A percentile compares a stretch with the other conserved stretches of the same genome.
These are phyloP conservation scores for Lipotes vexillifer DNA, from an alignment of 2,113 vertebrate species.

Conservation along the genomic window DNA sequence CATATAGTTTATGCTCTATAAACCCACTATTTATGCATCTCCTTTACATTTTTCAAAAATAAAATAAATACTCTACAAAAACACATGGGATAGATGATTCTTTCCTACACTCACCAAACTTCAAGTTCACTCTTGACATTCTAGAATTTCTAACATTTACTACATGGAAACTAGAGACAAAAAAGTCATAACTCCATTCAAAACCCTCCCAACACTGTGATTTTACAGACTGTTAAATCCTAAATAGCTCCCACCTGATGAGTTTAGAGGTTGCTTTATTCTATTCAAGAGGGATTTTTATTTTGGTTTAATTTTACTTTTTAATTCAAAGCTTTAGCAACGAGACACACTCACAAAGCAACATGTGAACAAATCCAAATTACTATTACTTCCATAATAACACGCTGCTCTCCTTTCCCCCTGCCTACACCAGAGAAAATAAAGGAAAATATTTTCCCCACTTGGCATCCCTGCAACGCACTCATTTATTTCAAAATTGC, in stretches of 20 bases:
- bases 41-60: background rate
- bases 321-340: background rate
- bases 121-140: constrained; percentile 1
- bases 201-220: background rate
- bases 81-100: background rate
- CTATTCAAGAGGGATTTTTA: background rate
- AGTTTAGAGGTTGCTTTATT: background rate
- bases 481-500: constrained; percentile 1
- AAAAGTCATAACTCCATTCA: background rate
- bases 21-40: background rate
- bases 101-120: background rate
- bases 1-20: background rate
- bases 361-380: background rate
- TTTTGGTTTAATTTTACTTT: background rate
- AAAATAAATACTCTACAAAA: background rate
- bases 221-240: background rate
- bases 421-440: background rate
- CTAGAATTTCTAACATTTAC: background rate
- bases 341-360: background rate
- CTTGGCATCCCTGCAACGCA: background rate
- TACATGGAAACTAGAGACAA: background rate
- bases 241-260: background rate
- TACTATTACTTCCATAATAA: background rate
- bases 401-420: background rate
- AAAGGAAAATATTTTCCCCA: background rate